Base-by-base conservation (phyloP, 2,113 vertebrate species). In the Brachirus orientalis region DNA sequence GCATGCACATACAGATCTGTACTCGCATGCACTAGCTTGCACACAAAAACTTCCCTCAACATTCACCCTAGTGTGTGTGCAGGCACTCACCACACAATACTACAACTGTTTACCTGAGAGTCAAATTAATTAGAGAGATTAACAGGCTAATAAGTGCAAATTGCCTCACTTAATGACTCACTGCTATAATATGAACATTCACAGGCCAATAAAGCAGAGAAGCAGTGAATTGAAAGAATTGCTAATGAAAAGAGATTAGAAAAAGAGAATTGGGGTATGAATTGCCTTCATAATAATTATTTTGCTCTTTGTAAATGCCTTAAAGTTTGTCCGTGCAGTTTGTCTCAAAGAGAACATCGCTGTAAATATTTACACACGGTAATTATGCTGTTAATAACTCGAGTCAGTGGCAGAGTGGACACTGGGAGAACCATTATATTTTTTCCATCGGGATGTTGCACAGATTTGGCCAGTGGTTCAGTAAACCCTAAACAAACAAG, bases 111-210 rank as follows among this genome's bases (percentile, higher is more conserved):
- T 75, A 79, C 66, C 61, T 67, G 70, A 58, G 72, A 72, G 61
- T 81, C 63, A 61, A 61, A 82, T 75, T 81, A 80, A 87, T 83
- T 83, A 75, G 55, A 48, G 53, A 70, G 82, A 86, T 88, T 79
- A 86, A 79, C 63, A 60, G 13, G 50, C 59, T 84, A 84, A 83
- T 86, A 77, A 69, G 44, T 44, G 50, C 43, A 69, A 57, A 68
- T 77, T 80, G 73, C 60, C 63, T 76, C 54, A 76, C 55, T 74
- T 72, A 82, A 75, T 83, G 59, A 69, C 20, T 74, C 45, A 12
- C 50, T 66, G 41, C 64, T 77, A 52, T 38, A 68, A 59, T 59
- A 48, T 20, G 20, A 75, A 70, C 6, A 62, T 28, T 72, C 22
- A 12, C 4, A 74, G 48, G 28, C 17, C 22, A 8, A 50, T 63